A percentile compares a stretch with the other conserved stretches of the same genome.
phyloP scores from a whole-genome alignment of 2,888 invertebrate genomes.

The Drosophila pegasa region DNA sequence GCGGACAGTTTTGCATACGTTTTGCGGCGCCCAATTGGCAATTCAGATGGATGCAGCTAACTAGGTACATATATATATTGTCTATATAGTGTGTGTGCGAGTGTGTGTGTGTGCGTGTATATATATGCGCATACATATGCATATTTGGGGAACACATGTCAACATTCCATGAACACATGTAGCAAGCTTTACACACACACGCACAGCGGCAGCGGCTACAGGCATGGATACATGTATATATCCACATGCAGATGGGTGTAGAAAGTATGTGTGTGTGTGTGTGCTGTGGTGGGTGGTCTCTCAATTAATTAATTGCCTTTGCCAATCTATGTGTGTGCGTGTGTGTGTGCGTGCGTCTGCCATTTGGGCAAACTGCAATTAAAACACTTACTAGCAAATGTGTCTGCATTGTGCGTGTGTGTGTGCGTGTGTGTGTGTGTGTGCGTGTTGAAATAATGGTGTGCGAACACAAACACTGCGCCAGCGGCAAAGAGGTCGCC shows the following conservation, averaged over 20 bases:
- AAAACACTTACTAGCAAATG: constrained; percentile 73
- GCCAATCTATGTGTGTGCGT: constrained; percentile 33
- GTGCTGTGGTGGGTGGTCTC: constrained; percentile 58
- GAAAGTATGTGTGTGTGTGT: constrained; percentile 6
- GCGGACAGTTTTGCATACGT: constrained; percentile 65
- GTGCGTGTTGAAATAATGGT: constrained; percentile 55
- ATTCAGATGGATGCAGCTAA: constrained; percentile 65
- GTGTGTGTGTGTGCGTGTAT: constrained; percentile 13
- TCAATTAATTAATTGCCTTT: constrained; percentile 79
- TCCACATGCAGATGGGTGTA: constrained; percentile 40
- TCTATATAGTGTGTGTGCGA: constrained; percentile 14
- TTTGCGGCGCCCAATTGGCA: constrained; percentile 47
- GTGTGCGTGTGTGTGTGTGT: constrained; percentile 36
- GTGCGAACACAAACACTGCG: constrained; percentile 63
- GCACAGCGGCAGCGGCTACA: constrained; percentile 30
- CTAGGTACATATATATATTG: constrained; percentile 33
- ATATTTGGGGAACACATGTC: constrained; percentile 81
- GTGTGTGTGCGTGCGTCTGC: constrained; percentile 33
- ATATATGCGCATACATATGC: constrained; percentile 49
- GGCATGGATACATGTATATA: constrained; percentile 21
- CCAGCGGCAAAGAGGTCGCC: constrained; percentile 69
- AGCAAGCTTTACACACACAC: constrained; percentile 49
- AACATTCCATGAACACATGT: constrained; percentile 80
- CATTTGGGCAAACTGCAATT: constrained; percentile 75
- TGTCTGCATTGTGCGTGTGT: constrained; percentile 50